Evolutionary conservation across 1,140 invertebrate species (phyloP), one percentile per base, ranked within the genome.

Genomic region (Heterodera schachtii): DNA sequence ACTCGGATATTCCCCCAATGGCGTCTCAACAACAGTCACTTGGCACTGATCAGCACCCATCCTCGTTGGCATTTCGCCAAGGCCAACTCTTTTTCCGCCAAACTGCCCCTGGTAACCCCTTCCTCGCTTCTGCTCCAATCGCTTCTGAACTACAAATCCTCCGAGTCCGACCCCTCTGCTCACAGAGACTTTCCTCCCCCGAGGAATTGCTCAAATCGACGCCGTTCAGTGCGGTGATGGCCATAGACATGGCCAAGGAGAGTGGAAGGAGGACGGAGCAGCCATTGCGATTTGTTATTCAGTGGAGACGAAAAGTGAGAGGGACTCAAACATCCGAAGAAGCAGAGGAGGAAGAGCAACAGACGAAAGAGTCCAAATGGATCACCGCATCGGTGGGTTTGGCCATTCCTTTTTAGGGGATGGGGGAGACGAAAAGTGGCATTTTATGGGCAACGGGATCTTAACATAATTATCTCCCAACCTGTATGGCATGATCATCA

Each of bases 381-480:
- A 85, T 85, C 13, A 86, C 84, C 60, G 84, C 84, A 4, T 78
- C 84, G 84, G 84, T 85, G 66, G 78, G 84, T 73, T 66, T n/a
- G 13, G 69, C 6, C 47, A 13, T 21, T 81, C 6, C 47, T 21
- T 21, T 81, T 76, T 5, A 16, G n/a, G 60, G 19, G 49, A 8
- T 31, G 60, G 44, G 75, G 69, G 60, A 11, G 13, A 74, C 11
- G 19, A 41, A n/a, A 49, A 3, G 11, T 4, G 31, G 31, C 31
- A 31, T 31, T 31, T 31, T 31, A 31, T 31, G 31, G 31, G 31
- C 31, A 31, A 31, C 0, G 31, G 31, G 31, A 31, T 31, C 31
- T 31, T 31, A 31, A 31, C n/a, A 31, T 31, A 31, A 31, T 31
- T 31, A 31, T 31, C 31, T 31, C 31, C 31, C 31, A 31, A 31